Evolutionary conservation across 1,140 invertebrate species (phyloP), one percentile per base, ranked within the genome.

Genomic region (Gonatopus flavifemur): DNA sequence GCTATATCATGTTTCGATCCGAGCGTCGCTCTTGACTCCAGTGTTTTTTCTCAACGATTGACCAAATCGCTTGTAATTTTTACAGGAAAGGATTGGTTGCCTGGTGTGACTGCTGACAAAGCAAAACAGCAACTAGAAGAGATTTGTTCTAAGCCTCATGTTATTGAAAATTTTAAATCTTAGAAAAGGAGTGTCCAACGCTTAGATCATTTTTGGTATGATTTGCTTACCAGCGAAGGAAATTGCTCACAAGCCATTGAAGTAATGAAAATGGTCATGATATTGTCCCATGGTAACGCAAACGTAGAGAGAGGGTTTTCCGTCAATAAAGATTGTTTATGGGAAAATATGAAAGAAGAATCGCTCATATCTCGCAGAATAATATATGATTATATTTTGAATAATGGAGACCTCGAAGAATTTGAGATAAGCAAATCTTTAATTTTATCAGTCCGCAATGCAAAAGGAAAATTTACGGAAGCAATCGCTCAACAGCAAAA

Each of bases 1-100:
- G 49, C 16, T 9, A 44, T 51, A 37, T 51, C 49, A 12, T 51
- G 31, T 39, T 52, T 56, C n/a, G 28, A 52, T 28, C 54, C 49
- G 37, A 16, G 13, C 32, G 15, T 52, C 28, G 55, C 45, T 10
- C 12, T 40, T 3, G 3, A 35, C n/a, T 12, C 6, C 12, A 24
- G 48, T 15, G 19, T 48, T 13, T 12, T 12, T 8, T 31, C 7
- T 13, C 10, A 20, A 13, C 18, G 46, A 38, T 39, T 49, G 1
- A 33, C 18, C n/a, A 44, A 9, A 21, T 12, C 22, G 10, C 12
- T 44, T 8, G 16, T 20, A 32, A 20, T 28, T 28, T 28, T 28
- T 7, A 6, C 6, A 7, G 25, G 12, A 28, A 28, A 28, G 6
- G 12, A 28, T 28, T 28, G 25, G 25, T 7, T 28, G 6, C 6